Evolutionary conservation across 2,888 invertebrate species (phyloP).

Genomic region (Seira sanloemensis): DNA sequence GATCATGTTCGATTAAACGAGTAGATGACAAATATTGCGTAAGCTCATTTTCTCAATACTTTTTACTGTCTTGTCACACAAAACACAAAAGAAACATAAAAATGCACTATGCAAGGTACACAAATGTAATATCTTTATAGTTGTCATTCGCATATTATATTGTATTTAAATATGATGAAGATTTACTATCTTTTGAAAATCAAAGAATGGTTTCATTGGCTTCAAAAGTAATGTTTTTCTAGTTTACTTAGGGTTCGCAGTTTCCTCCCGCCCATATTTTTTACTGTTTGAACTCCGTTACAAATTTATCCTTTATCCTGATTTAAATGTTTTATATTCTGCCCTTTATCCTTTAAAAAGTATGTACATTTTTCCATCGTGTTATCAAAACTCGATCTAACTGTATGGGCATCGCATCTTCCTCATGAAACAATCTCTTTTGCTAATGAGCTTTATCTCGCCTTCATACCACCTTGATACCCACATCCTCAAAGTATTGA

Average conservation of each 20-base stretch:
- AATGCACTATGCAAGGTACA: too few species aligned
- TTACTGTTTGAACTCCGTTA: neutral
- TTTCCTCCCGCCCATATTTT: neutral
- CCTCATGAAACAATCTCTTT: neutral
- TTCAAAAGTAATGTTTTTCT: neutral
- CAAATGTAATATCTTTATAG: too few species aligned
- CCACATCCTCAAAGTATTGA: neutral
- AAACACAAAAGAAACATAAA: neutral
- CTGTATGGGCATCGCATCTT: neutral
- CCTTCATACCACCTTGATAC: neutral
- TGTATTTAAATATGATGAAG: neutral
- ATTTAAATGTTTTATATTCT: neutral
- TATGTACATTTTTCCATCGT: neutral
- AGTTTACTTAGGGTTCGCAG: neutral
- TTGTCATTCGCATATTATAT: too few species aligned
- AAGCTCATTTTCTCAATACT: slow-evolving; percentile 1
- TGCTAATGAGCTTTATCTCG: neutral
- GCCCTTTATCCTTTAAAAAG: neutral
- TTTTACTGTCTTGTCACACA: neutral
- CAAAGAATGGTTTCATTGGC: too few species aligned
- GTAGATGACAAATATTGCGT: slow-evolving; percentile 28
- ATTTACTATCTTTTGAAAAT: neutral
- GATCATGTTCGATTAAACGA: neutral
- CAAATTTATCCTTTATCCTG: neutral
- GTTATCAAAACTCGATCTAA: neutral